A percentile compares a stretch with the other conserved stretches of the same genome.
Conservation (phyloP, 1,140 invertebrate genomes). For the Drosophila melanica region DNA sequence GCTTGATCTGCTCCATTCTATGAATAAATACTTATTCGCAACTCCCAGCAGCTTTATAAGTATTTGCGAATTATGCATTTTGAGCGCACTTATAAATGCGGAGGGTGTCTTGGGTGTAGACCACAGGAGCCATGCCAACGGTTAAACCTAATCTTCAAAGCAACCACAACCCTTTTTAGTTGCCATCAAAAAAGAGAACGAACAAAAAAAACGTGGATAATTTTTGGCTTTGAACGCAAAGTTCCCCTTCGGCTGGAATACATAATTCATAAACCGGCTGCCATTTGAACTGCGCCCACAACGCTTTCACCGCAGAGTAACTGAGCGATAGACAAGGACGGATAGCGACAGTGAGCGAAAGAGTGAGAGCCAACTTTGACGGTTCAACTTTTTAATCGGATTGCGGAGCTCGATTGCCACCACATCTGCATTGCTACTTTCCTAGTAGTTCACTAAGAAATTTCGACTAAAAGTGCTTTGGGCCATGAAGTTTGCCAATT, state of each 20-base stretch:
- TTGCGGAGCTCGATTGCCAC: slow-evolving; percentile 62
- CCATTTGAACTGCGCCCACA: slow-evolving; percentile 46
- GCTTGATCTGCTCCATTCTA: slow-evolving; percentile 11
- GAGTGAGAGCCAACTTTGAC: slow-evolving; percentile 56
- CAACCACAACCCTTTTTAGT: slow-evolving; percentile 64
- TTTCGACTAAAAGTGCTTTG: slow-evolving; percentile 33
- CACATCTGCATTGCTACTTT: slow-evolving; percentile 40
- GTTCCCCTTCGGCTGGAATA: slow-evolving; percentile 60
- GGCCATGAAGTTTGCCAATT: slow-evolving; percentile 43
- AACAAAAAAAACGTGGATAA: slow-evolving; percentile 48
- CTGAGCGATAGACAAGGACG: neutral
- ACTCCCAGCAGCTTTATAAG: slow-evolving; percentile 37
- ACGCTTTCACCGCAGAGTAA: slow-evolving; percentile 1
- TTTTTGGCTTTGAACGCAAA: slow-evolving; percentile 71
- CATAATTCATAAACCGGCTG: slow-evolving; percentile 70
- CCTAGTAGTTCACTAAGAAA: slow-evolving; percentile 31
- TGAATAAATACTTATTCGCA: slow-evolving; percentile 48
- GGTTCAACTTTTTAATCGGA: slow-evolving; percentile 75
- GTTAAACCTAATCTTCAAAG: slow-evolving; percentile 63
- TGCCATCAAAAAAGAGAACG: slow-evolving; percentile 10
- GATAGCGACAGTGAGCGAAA: neutral
- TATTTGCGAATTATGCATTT: slow-evolving; percentile 60
- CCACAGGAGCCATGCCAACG: slow-evolving; percentile 12
- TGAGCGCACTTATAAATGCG: slow-evolving; percentile 49
- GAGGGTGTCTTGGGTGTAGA: slow-evolving; percentile 17